Percentiles rank a stretch among this genome's conserved stretches.
phyloP scores from a whole-genome alignment of 2,888 invertebrate genomes.

The Mongoloraphidia duomilia region DNA sequence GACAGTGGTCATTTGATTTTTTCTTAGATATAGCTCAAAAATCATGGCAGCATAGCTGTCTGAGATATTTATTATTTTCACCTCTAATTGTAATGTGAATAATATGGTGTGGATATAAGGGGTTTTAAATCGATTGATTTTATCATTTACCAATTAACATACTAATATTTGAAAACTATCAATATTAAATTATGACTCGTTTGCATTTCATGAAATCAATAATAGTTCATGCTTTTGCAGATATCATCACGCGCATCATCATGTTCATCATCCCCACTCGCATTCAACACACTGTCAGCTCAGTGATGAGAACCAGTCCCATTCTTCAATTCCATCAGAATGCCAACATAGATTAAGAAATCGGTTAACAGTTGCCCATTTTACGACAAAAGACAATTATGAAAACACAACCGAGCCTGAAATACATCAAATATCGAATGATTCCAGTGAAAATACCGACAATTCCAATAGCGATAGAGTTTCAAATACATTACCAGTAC shows the following conservation, averaged over 20 bases:
- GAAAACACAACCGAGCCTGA: slow-evolving; percentile 36
- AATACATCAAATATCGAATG: slow-evolving; percentile 23
- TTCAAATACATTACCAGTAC: slow-evolving; percentile 38
- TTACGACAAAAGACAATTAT: slow-evolving; percentile 34
- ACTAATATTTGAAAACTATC: neutral
- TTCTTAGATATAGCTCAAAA: too few relatives aligned
- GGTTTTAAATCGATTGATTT: too few relatives aligned
- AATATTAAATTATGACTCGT: neutral
- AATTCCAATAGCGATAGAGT: slow-evolving; percentile 33
- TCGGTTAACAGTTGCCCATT: slow-evolving; percentile 16
- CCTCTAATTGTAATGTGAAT: too few relatives aligned
- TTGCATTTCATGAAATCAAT: neutral
- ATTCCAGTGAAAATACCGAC: slow-evolving; percentile 32
- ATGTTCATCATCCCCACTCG: slow-evolving; percentile 27
- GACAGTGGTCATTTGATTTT: too few relatives aligned
- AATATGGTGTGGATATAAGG: too few relatives aligned
- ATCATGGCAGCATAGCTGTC: too few relatives aligned
- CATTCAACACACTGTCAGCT: slow-evolving; percentile 31
- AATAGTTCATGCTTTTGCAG: slow-evolving; percentile 9
- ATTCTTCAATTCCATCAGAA: slow-evolving; percentile 19
- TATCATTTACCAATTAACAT: too few relatives aligned
- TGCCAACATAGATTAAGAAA: slow-evolving; percentile 19
- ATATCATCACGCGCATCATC: slow-evolving; percentile 28
- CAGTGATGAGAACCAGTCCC: slow-evolving; percentile 26
- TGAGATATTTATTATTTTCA: too few relatives aligned